Evolutionary conservation across 2,888 invertebrate genomes (phyloP), one percentile per base, ranked within the genome.

Genomic region (Drosophila cognata): DNA sequence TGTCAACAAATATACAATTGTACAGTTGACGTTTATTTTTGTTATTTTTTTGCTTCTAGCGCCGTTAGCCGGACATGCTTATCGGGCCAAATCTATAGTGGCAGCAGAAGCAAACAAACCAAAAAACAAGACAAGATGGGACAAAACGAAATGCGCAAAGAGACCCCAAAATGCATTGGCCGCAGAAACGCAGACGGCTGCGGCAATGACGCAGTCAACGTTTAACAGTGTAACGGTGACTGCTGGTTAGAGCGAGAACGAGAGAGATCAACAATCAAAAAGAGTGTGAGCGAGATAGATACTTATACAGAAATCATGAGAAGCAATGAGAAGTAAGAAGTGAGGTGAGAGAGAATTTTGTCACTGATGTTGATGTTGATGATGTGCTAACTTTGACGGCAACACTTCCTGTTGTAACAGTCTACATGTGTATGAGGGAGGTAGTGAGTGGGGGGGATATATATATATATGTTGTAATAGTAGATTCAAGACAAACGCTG

Each of bases 301-400:
- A 25, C 8, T 46, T 46, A 25, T 25, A 46, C 25, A 46, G 16
- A 46, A 46, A 29, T 56, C 33, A 31, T 36, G 52, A 8, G 18
- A 55, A 25, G 31, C 25, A 46, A 46, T 16, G 16, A 25, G 46
- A 46, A 46, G 62, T 21, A 43, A 11, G 33, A 56, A 38, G 58
- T 50, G 43, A 28, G 43, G 57, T 43, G 43, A 21, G 41, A 31
- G 21, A 57, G 48, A 79, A 65, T 62, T 75, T 78, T 75, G 71
- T 71, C 62, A 72, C 36, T 52, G 41, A 59, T 38, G 65, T 68
- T 68, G 36, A 67, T 67, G 62, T 69, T 73, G 63, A 70, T 55
- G 71, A 75, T 79, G 75, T 78, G 78, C 72, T 59, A 75, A 79
- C 79, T 59, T 62, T 35, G 66, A 67, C 75, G 71, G 71, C 64